phyloP scores from a whole-genome alignment of 2,888 invertebrate species.

The Cheilosia variabilis region DNA sequence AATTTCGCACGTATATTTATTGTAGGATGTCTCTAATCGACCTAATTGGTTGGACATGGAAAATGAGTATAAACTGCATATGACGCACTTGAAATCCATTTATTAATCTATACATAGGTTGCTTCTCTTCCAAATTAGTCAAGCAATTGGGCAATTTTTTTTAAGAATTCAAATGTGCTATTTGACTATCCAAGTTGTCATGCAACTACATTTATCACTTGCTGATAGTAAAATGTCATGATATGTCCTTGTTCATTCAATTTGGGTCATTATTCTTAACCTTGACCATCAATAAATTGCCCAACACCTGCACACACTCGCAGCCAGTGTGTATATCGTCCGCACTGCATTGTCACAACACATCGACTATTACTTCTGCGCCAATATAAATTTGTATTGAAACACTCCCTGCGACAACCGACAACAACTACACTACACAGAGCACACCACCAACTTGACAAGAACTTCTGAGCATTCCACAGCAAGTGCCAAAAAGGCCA shows the following conservation, averaged over 20 bases:
- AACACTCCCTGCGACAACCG: slow-evolving; percentile 41
- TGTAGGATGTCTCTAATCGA: no score
- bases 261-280: slow-evolving; percentile 57
- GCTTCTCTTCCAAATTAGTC: no score
- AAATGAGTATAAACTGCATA: no score
- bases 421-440: slow-evolving; percentile 6
- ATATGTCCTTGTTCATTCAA: slow-evolving; percentile 19
- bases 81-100: no score
- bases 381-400: slow-evolving; percentile 12
- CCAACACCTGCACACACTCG: slow-evolving; percentile 24
- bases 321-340: background rate
- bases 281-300: slow-evolving; percentile 61
- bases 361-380: slow-evolving; percentile 46
- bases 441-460: background rate
- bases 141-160: no score
- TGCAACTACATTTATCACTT: no score
- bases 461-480: slow-evolving; percentile 31
- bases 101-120: no score
- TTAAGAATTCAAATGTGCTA: no score
- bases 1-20: no score
- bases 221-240: no score
- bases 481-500: slow-evolving; percentile 61
- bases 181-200: no score
- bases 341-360: slow-evolving; percentile 1
- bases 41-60: no score